Evolutionary conservation across 2,888 invertebrate species (phyloP).

Genomic region (Agrilus biguttatus): DNA sequence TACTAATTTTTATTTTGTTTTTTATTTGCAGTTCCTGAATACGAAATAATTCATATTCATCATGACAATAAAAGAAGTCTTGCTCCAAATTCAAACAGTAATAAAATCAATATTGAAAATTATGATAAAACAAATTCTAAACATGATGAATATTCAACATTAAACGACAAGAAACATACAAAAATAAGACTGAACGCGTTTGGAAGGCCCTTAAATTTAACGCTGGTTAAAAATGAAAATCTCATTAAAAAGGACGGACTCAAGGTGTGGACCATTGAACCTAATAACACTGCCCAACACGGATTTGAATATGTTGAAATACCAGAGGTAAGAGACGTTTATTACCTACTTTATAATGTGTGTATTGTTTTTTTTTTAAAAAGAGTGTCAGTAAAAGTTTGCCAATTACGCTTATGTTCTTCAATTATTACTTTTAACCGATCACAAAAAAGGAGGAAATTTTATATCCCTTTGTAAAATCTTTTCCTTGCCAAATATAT

Average conservation of each 20-base stretch:
- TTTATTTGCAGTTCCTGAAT: conserved; percentile 53
- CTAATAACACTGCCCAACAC: conserved; percentile 62
- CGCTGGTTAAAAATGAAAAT: conserved; percentile 61
- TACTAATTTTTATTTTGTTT: not conserved
- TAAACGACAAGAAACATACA: conserved; percentile 41
- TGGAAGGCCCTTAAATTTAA: conserved; percentile 59
- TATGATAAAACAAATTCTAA: conserved; percentile 18
- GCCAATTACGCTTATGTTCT: too few relatives aligned
- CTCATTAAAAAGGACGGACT: conserved; percentile 61
- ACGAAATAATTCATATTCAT: conserved; percentile 65
- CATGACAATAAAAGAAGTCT: conserved; percentile 38
- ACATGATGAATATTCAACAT: conserved; percentile 26
- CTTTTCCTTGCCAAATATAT: too few relatives aligned
- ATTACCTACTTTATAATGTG: not conserved
- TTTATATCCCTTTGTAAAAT: too few relatives aligned
- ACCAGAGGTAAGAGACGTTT: conserved; percentile 44
- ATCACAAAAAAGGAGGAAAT: too few relatives aligned
- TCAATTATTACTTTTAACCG: too few relatives aligned
- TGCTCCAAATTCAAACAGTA: conserved; percentile 7
- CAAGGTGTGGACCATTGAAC: conserved; percentile 68
- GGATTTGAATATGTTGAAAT: conserved; percentile 69
- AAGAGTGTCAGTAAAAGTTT: too few relatives aligned
- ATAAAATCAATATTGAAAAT: conserved; percentile 20
- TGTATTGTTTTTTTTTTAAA: too few relatives aligned
- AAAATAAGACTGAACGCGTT: conserved; percentile 56